These are phyloP conservation scores for Adineta ricciae DNA, from an alignment of 2,888 invertebrate genomes.

Conservation along the genomic window DNA sequence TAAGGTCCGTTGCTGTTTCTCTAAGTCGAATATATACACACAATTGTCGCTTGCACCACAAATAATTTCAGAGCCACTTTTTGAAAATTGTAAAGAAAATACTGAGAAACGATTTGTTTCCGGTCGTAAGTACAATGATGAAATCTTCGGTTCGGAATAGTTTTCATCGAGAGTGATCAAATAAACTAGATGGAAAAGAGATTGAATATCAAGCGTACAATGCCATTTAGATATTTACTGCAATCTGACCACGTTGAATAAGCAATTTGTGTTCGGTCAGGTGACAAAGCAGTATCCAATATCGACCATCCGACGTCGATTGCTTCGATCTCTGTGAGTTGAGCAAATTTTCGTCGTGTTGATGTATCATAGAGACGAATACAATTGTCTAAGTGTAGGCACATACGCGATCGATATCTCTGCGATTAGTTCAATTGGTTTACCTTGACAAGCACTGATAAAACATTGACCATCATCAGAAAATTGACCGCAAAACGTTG, in stretches of 20 bases:
- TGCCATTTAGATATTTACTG: slow-evolving; percentile 56
- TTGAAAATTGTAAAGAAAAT: slow-evolving; percentile 68
- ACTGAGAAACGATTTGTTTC: slow-evolving; percentile 57
- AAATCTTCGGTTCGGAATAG: background rate
- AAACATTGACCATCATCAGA: slow-evolving; percentile 63
- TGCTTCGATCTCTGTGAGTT: slow-evolving; percentile 55
- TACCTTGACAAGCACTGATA: slow-evolving; percentile 65
- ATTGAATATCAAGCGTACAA: background rate
- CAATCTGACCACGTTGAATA: slow-evolving; percentile 76
- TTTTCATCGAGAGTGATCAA: background rate
- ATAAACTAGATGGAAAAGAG: background rate
- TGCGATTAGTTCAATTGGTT: background rate
- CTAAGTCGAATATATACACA: slow-evolving; percentile 64
- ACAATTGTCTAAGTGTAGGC: slow-evolving; percentile 56
- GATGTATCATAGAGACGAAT: slow-evolving; percentile 62
- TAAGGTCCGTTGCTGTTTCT: slow-evolving; percentile 48
- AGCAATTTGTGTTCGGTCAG: slow-evolving; percentile 63
- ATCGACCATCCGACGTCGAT: slow-evolving; percentile 74
- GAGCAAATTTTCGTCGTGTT: slow-evolving; percentile 53
- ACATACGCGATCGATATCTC: background rate
- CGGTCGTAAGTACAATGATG: background rate
- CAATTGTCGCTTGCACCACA: slow-evolving; percentile 64
- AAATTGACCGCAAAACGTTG: slow-evolving; percentile 62
- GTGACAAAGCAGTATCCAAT: slow-evolving; percentile 65
- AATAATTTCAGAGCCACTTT: slow-evolving; percentile 64